Percentiles rank a stretch among this genome's conserved stretches.
Evolutionary conservation across 2,797 vertebrate genomes (phyloP).

Genomic region (Pseudocheirus occidentalis): DNA sequence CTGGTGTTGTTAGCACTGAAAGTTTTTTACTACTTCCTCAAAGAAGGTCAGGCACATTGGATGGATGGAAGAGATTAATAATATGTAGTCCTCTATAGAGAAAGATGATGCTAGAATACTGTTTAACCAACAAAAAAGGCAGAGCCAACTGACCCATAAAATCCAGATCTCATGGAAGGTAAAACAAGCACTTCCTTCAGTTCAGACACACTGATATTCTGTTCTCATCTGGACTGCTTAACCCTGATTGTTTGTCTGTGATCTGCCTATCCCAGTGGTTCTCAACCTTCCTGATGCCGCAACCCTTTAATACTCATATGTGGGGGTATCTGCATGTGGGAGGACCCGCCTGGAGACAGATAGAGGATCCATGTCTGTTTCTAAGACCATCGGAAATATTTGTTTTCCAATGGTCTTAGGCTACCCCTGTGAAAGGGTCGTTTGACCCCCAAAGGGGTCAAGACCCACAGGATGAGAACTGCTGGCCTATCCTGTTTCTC

Average conservation of each 20-base stretch:
- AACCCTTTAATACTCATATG: no score
- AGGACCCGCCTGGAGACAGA: no score
- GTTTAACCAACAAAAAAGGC: slow-evolving; percentile 28
- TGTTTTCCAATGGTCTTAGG: no score
- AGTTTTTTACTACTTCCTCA: slow-evolving; percentile 8
- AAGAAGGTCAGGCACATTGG: not conserved
- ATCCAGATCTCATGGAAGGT: not conserved
- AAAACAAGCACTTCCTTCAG: not conserved
- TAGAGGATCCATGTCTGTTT: no score
- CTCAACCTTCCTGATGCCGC: no score
- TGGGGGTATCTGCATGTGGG: no score
- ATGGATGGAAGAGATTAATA: slow-evolving; percentile 54
- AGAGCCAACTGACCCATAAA: not conserved
- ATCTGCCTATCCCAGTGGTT: not conserved
- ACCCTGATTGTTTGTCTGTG: not conserved
- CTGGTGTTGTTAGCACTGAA: slow-evolving; percentile 10
- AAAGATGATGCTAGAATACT: slow-evolving; percentile 31
- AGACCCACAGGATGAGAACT: no score
- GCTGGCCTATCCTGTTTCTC: not conserved
- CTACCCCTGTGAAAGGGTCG: no score
- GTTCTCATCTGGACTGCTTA: not conserved
- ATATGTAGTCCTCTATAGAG: slow-evolving; percentile 38
- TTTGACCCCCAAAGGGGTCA: no score
- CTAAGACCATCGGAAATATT: no score
- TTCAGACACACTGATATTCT: not conserved